These are phyloP conservation scores for Pandemis heparana DNA, from an alignment of 2,888 invertebrate genomes.

Conservation along the genomic window DNA sequence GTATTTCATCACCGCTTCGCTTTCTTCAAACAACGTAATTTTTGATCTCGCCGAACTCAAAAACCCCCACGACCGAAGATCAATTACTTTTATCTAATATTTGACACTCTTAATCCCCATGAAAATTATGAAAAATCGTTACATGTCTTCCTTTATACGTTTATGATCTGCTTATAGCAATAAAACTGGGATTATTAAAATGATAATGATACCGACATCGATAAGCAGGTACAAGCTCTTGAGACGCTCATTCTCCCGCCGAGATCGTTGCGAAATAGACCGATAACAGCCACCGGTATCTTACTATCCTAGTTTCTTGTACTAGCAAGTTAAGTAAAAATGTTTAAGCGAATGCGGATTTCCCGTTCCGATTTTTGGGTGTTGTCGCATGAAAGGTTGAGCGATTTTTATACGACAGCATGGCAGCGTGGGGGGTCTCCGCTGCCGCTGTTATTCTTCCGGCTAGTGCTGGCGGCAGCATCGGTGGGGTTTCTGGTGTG, in stretches of 20 bases:
- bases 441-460: slow-evolving; percentile 40
- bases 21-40: not conserved
- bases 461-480: slow-evolving; percentile 37
- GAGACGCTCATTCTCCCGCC: slow-evolving; percentile 11
- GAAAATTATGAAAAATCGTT: not conserved
- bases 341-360: slow-evolving; percentile 22
- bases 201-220: slow-evolving; percentile 14
- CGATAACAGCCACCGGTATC: slow-evolving; percentile 9
- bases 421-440: slow-evolving; percentile 45
- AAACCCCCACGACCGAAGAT: not conserved
- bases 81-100: slow-evolving; percentile 9
- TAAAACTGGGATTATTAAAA: slow-evolving; percentile 18
- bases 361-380: slow-evolving; percentile 43
- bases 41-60: not conserved
- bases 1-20: not conserved
- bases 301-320: not conserved
- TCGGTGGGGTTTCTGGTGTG: slow-evolving; percentile 35
- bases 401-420: slow-evolving; percentile 45
- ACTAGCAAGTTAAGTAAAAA: not conserved
- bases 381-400: slow-evolving; percentile 36
- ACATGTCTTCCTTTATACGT: not conserved
- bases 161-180: slow-evolving; percentile 4
- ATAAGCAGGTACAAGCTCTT: slow-evolving; percentile 12
- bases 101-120: not conserved
- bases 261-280: slow-evolving; percentile 20